Evolutionary conservation across 1,140 invertebrate genomes (phyloP), one percentile per base, ranked within the genome.

Genomic region (Heterodera schachtii): DNA sequence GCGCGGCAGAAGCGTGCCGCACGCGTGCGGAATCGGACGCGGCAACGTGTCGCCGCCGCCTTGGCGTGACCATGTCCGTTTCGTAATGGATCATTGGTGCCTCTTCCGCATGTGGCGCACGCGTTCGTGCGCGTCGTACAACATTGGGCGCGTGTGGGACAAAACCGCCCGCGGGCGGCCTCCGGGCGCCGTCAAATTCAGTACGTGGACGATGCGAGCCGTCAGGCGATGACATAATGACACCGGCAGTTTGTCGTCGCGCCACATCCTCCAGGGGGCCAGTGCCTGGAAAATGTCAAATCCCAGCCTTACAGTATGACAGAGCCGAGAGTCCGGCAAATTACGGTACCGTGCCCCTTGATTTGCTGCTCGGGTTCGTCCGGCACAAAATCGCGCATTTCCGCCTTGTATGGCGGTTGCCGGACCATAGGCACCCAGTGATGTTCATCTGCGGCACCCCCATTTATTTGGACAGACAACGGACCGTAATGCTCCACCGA

Each of bases 131-230:
- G 43, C 57, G n/a, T 80, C 47, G n/a, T 5, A 89, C 79, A 21
- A 86, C 85, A 80, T 89, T 89, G 19, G 88, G 88, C 44, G 88
- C 88, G 83, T 89, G 88, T 7, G 88, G 88, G 21, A 83, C 78
- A 80, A 89, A 89, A 3, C 88, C 89, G 13, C 87, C 88, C 31
- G 73, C 70, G 67, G 88, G 88, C 0, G 87, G 74, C 57, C 82
- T 75, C 47, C 88, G 67, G 19, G 81, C 64, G n/a, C 76, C 67
- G 79, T 79, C 79, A 81, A 89, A 89, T 49, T 81, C 87, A 9
- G 88, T 79, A 74, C 83, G 86, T 41, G 88, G 88, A 64, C 88
- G 73, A 81, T 89, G 88, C 69, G 87, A 89, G 19, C 88, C 88
- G 81, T 89, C 88, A 13, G 87, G 81, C 5, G 87, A 86, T 46